Evolutionary conservation across 2,113 vertebrate species (phyloP).

Genomic region (Loxodonta africana): DNA sequence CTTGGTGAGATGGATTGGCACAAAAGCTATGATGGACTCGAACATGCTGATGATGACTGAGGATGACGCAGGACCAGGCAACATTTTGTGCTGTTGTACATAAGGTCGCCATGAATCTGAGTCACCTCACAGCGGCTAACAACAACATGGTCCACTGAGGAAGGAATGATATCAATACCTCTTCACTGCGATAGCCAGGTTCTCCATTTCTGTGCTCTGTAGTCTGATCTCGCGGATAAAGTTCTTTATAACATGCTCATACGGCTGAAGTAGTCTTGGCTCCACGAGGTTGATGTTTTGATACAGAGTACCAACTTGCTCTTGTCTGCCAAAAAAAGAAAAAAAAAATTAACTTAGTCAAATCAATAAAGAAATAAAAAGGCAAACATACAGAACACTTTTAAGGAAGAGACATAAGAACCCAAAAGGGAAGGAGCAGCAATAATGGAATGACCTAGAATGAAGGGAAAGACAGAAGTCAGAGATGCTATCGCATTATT

Average conservation of each 20-base stretch:
- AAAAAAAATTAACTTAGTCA: not conserved
- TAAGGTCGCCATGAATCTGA: not conserved
- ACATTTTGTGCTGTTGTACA: too few species aligned
- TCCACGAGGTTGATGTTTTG: constrained; percentile 96
- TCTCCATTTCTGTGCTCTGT: constrained; percentile 96
- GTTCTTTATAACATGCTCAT: constrained; percentile 94
- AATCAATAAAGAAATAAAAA: constrained; percentile 3
- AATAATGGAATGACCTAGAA: not conserved
- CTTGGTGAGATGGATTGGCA: not conserved
- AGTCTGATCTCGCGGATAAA: constrained; percentile 96
- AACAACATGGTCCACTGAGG: not conserved
- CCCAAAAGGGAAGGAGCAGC: not conserved
- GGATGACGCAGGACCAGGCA: not conserved
- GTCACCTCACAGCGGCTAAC: not conserved
- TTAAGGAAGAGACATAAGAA: not conserved
- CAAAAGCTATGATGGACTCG: not conserved
- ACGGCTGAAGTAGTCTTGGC: constrained; percentile 94
- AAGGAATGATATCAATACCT: constrained; percentile 88
- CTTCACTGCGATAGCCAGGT: constrained; percentile 95
- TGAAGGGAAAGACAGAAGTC: not conserved
- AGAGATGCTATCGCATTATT: not conserved
- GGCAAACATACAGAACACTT: not conserved
- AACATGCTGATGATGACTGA: not conserved
- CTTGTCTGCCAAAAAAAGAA: constrained; percentile 88
- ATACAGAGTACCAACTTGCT: constrained; percentile 94